Percentiles rank a stretch among this genome's conserved stretches.
Conservation (phyloP, 2,113 vertebrate genomes). For the Petromus typicus region DNA sequence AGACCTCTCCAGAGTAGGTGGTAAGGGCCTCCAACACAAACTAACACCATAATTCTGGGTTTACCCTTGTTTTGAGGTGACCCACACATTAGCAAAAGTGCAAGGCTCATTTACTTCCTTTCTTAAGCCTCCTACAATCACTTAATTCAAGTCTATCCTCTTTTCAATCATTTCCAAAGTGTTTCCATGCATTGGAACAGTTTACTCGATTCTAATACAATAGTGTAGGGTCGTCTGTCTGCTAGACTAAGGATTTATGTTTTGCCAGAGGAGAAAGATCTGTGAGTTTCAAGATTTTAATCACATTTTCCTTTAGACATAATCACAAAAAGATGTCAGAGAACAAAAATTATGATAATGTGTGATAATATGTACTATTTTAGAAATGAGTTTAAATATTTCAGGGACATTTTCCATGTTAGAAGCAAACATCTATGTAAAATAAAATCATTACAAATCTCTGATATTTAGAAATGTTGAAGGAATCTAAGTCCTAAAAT, state of each 20-base stretch:
- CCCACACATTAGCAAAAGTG: neutral
- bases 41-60: neutral
- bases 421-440: neutral
- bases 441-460: neutral
- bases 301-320: neutral
- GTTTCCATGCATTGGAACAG: rapidly evolving
- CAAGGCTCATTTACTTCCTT: neutral
- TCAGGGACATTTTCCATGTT: neutral
- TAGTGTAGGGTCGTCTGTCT: neutral
- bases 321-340: neutral
- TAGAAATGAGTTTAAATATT: neutral
- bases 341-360: neutral
- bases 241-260: neutral
- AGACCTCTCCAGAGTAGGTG: neutral
- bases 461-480: neutral
- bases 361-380: neutral
- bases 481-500: neutral
- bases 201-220: neutral
- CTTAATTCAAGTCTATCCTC: neutral
- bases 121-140: too few species aligned
- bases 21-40: neutral
- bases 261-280: neutral
- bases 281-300: neutral
- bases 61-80: neutral
- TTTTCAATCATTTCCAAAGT: neutral